Conservation (phyloP, 2,797 vertebrate genomes). For the Neosalanx taihuensis region DNA sequence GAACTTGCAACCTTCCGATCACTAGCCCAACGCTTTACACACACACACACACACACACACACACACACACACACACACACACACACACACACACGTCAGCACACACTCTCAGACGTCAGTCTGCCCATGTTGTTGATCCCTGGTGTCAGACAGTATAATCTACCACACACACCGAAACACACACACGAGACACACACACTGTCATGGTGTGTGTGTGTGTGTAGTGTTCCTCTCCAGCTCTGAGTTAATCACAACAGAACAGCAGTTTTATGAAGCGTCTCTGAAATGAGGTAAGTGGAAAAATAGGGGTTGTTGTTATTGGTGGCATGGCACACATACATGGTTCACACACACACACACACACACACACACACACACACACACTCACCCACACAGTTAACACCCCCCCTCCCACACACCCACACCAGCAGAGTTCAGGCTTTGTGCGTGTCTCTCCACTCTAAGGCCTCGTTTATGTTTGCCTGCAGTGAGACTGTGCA, state of each 20-base stretch:
- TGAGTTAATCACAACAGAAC: constrained; percentile 61
- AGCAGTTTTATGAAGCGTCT: constrained; percentile 55
- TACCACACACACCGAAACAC: too few species aligned
- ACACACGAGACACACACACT: too few species aligned
- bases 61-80: too few species aligned
- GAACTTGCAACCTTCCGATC: too few species aligned
- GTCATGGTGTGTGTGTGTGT: too few species aligned
- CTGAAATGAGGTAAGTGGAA: constrained; percentile 68
- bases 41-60: not conserved
- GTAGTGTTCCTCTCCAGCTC: constrained; percentile 35
- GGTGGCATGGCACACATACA: not conserved
- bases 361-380: not conserved
- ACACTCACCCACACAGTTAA: not conserved
- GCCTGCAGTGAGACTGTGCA: constrained; percentile 63
- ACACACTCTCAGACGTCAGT: too few species aligned
- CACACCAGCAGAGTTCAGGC: not conserved
- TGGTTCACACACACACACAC: not conserved
- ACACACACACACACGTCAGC: too few species aligned
- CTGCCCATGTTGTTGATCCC: too few species aligned
- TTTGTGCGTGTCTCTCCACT: constrained; percentile 7
- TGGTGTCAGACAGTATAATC: too few species aligned
- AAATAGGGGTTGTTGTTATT: constrained; percentile 44
- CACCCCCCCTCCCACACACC: not conserved
- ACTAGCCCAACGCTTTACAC: too few species aligned
- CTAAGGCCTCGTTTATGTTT: constrained; percentile 66